Conservation (phyloP, 2,888 invertebrate species). For the Luffia ferchaultella region DNA sequence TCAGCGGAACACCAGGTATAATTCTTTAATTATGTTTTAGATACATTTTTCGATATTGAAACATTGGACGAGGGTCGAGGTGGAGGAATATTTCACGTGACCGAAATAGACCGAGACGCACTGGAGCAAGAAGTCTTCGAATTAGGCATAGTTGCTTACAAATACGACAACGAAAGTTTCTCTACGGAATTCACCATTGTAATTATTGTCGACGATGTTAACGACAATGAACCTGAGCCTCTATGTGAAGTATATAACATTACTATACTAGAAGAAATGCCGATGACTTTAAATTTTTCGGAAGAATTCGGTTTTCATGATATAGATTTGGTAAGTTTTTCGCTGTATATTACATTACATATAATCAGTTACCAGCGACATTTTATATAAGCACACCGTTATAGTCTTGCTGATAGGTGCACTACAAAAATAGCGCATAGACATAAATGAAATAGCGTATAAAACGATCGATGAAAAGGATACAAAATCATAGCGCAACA, state of each 20-base stretch:
- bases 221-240: slow-evolving; percentile 71
- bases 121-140: slow-evolving; percentile 51
- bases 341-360: too few relatives aligned
- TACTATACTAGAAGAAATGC: slow-evolving; percentile 59
- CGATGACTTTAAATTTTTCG: slow-evolving; percentile 48
- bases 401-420: too few relatives aligned
- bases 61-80: slow-evolving; percentile 30
- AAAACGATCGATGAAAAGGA: too few relatives aligned
- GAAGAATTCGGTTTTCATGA: slow-evolving; percentile 60
- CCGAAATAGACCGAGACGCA: slow-evolving; percentile 49
- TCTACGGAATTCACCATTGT: slow-evolving; percentile 34
- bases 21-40: too few relatives aligned
- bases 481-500: too few relatives aligned
- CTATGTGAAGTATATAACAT: slow-evolving; percentile 32
- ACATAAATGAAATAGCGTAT: too few relatives aligned
- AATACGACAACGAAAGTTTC: slow-evolving; percentile 28
- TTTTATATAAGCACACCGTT: too few relatives aligned
- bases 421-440: too few relatives aligned
- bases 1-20: too few relatives aligned
- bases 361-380: too few relatives aligned
- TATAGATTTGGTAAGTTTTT: slow-evolving; percentile 57
- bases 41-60: slow-evolving; percentile 40
- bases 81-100: slow-evolving; percentile 38
- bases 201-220: slow-evolving; percentile 64
- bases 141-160: slow-evolving; percentile 53